These are phyloP conservation scores for Oreochromis aureus DNA, from an alignment of 2,113 vertebrate genomes.

Conservation along the genomic window DNA sequence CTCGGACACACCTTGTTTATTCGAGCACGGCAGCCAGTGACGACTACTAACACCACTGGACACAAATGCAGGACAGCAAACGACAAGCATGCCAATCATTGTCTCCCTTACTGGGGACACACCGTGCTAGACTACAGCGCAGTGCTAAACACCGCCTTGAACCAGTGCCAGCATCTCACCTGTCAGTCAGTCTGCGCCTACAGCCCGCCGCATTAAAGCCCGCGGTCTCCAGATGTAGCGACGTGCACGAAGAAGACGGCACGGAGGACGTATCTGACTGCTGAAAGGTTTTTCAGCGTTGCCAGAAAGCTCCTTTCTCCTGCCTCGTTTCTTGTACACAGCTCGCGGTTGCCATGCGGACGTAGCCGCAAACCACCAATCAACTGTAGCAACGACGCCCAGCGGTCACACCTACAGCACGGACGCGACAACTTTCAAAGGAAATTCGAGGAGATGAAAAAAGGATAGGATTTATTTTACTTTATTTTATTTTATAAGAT, in stretches of 20 bases:
- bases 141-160: not conserved
- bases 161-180: constrained; percentile 36
- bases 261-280: not conserved
- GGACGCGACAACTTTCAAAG: not conserved
- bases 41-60: not conserved
- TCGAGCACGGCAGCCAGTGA: not conserved
- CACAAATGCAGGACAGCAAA: not conserved
- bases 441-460: not conserved
- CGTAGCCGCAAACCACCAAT: constrained; percentile 49
- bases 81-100: not conserved
- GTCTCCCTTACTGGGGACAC: not conserved
- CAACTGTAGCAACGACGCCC: constrained; percentile 3
- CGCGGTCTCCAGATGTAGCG: not conserved
- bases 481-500: not conserved
- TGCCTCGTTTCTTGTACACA: constrained; percentile 12
- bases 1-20: constrained; percentile 1
- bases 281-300: not conserved
- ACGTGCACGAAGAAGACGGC: not conserved
- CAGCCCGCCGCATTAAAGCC: constrained; percentile 11
- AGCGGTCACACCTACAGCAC: not conserved
- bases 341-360: constrained; percentile 73
- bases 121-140: not conserved
- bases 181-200: constrained; percentile 37
- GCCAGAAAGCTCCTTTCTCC: not conserved
- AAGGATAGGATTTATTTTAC: not conserved